Evolutionary conservation across 1,140 invertebrate species (phyloP).

Genomic region (Chymomyza costata): DNA sequence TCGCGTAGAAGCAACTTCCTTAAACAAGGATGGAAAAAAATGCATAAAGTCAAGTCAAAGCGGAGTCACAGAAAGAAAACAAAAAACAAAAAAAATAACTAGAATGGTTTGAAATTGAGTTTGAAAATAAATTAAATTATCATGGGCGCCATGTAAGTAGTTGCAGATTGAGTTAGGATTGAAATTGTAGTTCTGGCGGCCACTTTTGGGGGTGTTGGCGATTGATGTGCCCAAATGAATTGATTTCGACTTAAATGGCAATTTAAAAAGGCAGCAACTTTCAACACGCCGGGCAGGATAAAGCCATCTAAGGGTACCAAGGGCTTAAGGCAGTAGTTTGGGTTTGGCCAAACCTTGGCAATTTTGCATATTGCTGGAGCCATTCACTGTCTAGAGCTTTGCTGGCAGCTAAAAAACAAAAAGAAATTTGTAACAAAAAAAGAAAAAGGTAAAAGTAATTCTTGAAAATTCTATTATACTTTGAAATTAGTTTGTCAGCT

Average conservation of each 20-base stretch:
- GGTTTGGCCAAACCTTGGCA: no score
- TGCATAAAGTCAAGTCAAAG: constrained; percentile 45
- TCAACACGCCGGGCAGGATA: constrained; percentile 51
- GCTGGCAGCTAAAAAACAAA: constrained; percentile 9
- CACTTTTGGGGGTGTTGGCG: neutral
- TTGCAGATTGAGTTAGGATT: constrained; percentile 19
- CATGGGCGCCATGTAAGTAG: constrained; percentile 51
- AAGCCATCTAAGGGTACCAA: no score
- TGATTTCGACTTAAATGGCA: constrained; percentile 65
- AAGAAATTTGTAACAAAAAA: constrained; percentile 16
- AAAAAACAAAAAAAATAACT: constrained; percentile 38
- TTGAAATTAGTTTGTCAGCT: constrained; percentile 61
- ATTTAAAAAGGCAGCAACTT: constrained; percentile 56
- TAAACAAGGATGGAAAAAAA: constrained; percentile 30
- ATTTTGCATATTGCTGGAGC: constrained; percentile 50
- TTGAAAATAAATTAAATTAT: constrained; percentile 69
- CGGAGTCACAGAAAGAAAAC: no score
- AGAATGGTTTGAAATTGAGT: constrained; percentile 56
- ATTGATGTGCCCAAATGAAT: constrained; percentile 44
- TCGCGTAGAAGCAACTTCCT: neutral
- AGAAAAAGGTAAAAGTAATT: constrained; percentile 39
- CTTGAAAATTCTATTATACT: constrained; percentile 55
- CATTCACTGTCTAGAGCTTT: neutral
- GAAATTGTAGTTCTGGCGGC: neutral
- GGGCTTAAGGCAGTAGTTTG: no score